phyloP scores from a whole-genome alignment of 2,797 vertebrate species.

The Anas georgica region DNA sequence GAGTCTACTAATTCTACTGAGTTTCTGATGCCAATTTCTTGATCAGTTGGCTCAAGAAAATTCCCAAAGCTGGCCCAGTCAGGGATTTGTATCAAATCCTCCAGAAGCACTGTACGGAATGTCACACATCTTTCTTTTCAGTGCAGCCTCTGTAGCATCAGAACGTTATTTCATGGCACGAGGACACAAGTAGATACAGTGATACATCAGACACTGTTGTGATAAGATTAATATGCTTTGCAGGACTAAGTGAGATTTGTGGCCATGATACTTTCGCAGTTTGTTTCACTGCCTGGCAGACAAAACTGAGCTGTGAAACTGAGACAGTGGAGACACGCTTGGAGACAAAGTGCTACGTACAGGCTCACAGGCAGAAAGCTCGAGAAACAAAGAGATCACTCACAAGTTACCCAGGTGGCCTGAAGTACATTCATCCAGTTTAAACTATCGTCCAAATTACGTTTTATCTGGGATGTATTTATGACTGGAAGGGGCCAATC shows the following conservation, averaged over 20 bases:
- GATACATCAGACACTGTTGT: not conserved
- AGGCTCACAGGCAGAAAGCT: not conserved
- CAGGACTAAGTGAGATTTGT: not conserved
- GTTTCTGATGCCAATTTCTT: not conserved
- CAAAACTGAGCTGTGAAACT: not conserved
- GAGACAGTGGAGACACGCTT: not conserved
- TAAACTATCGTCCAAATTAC: not conserved
- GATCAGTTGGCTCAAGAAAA: not conserved
- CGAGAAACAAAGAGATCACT: not conserved
- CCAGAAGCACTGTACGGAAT: not conserved
- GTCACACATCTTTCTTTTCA: rapidly evolving
- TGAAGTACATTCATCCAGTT: not conserved
- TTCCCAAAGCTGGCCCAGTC: not conserved
- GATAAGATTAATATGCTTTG: not conserved
- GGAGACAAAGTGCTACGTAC: not conserved
- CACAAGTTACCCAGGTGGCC: not conserved
- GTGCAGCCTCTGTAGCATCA: rapidly evolving
- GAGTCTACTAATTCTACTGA: not conserved
- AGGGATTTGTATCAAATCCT: not conserved
- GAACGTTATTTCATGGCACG: not conserved
- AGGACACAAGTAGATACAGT: not conserved
- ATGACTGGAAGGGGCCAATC: not conserved
- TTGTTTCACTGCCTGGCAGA: not conserved
- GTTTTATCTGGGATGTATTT: not conserved
- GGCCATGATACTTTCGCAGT: not conserved